A percentile compares a stretch with the other conserved stretches of the same genome.
Evolutionary conservation across 2,113 vertebrate genomes (phyloP).

Genomic region (Mormyrus lacerda): DNA sequence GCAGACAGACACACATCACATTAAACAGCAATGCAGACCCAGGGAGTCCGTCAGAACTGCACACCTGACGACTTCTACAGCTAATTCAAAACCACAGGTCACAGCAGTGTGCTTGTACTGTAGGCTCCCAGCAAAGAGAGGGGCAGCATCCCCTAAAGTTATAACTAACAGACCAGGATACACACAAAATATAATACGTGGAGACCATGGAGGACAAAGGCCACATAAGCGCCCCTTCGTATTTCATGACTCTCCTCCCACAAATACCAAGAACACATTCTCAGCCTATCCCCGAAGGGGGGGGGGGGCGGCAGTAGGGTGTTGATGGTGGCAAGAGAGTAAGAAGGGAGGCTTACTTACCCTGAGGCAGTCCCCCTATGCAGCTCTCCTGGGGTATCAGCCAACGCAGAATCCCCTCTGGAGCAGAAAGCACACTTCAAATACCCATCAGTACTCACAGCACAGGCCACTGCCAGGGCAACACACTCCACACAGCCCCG

Average conservation of each 20-base stretch:
- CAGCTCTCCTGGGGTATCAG: slow-evolving; percentile 25
- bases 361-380: slow-evolving; percentile 23
- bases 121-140: background rate
- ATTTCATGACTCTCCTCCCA: background rate
- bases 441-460: background rate
- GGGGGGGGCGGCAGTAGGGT: background rate
- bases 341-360: slow-evolving; percentile 15
- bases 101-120: background rate
- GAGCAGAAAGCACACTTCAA: background rate
- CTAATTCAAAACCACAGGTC: background rate
- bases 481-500: background rate
- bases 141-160: background rate
- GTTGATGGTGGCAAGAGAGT: background rate
- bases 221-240: background rate
- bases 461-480: background rate
- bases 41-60: background rate
- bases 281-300: background rate
- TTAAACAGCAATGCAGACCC: background rate
- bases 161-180: no score
- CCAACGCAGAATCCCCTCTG: slow-evolving; percentile 25
- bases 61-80: background rate
- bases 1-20: background rate
- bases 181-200: background rate
- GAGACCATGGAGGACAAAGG: background rate
- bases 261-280: background rate